Evolutionary conservation across 2,113 vertebrate genomes (phyloP).

Genomic region (Chionodraco myersi): DNA sequence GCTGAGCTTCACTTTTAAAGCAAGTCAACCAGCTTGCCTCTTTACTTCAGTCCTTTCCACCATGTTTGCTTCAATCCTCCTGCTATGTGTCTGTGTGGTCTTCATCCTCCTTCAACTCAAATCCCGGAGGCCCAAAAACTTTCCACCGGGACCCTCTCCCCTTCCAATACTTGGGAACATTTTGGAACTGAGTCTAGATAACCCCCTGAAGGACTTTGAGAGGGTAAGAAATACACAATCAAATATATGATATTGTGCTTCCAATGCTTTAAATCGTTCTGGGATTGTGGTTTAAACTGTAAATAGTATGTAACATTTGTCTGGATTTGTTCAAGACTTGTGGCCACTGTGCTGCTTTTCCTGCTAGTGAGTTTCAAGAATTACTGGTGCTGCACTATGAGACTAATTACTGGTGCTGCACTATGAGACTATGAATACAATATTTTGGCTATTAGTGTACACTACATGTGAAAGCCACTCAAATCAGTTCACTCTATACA

Average conservation of each 20-base stretch:
- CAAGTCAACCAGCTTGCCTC: not conserved
- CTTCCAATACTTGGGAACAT: slow-evolving; percentile 80
- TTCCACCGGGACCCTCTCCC: slow-evolving; percentile 78
- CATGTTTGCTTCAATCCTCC: slow-evolving; percentile 68
- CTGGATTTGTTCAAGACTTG: not conserved
- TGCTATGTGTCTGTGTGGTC: slow-evolving; percentile 65
- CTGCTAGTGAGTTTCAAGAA: not conserved
- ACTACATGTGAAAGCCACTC: not conserved
- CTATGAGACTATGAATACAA: not conserved
- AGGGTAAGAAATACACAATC: slow-evolving; percentile 58
- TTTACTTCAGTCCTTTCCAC: slow-evolving; percentile 12
- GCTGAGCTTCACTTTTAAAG: not conserved
- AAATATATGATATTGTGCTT: not conserved
- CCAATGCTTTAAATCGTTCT: not conserved
- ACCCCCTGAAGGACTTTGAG: slow-evolving; percentile 78
- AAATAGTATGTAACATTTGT: not conserved
- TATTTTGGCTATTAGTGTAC: not conserved
- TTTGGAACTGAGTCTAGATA: slow-evolving; percentile 66
- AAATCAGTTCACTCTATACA: no score
- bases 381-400: not conserved
- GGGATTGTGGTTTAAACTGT: not conserved
- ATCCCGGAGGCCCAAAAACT: slow-evolving; percentile 77
- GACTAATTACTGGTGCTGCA: not conserved
- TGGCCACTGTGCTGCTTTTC: not conserved
- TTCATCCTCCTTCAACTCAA: slow-evolving; percentile 59